Conservation (phyloP, 2,888 invertebrate species). For the Chironomus tentans region DNA sequence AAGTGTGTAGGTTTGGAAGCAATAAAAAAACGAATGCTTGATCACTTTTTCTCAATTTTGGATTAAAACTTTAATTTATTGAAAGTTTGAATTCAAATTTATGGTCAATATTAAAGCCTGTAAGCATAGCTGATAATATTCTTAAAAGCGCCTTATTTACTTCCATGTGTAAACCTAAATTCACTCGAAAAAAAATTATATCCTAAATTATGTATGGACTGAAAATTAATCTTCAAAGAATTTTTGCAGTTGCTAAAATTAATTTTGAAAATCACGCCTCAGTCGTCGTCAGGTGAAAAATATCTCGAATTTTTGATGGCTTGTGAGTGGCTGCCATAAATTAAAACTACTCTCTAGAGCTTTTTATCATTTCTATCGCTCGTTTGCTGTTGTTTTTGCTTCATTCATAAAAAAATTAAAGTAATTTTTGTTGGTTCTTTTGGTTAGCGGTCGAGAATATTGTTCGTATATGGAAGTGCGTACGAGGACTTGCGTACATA, state of each 20-base stretch:
- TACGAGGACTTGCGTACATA: neutral
- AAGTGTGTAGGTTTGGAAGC: neutral
- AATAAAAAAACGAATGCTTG: neutral
- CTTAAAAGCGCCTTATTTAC: no score
- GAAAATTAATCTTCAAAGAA: constrained; percentile 21
- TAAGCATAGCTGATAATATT: no score
- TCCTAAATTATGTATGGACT: neutral
- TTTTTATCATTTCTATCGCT: constrained; percentile 7
- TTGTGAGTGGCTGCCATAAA: constrained; percentile 12
- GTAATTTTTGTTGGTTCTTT: no score
- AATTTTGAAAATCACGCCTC: constrained; percentile 15
- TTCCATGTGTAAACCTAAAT: no score
- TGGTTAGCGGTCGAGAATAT: no score
- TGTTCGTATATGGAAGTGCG: no score
- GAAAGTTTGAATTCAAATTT: no score
- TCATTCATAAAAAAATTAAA: no score
- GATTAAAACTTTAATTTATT: no score
- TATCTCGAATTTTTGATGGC: neutral
- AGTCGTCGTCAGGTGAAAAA: neutral
- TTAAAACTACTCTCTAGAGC: constrained; percentile 18
- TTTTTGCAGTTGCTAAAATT: neutral
- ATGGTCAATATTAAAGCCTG: no score
- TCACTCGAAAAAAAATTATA: no score
- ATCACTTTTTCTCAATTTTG: no score
- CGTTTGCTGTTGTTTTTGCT: neutral